Base-by-base conservation (phyloP, 2,113 vertebrate species). In the Phyllostomus discolor region DNA sequence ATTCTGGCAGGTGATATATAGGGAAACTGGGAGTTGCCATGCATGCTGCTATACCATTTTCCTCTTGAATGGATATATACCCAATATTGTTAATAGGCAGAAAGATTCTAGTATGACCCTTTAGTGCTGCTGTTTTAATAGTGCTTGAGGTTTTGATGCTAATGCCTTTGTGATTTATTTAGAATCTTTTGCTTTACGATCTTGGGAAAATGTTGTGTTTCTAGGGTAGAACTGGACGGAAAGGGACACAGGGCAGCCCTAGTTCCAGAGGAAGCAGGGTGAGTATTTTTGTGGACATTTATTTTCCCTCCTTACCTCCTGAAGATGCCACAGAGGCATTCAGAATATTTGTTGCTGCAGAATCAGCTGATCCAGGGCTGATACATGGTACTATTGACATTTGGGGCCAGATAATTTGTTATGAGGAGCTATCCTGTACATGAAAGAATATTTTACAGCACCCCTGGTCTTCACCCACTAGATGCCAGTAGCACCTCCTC, bases 191-290 rank as follows among this genome's bases (percentile, higher is more conserved):
- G 12, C 26, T 54, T 92, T 78, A 50, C 5, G 1, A 90, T 91
- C 67, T 95, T 52, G 78, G 84, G 26, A 1, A 38, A 73, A 1
- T 57, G 26, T 87, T 97, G 9, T 33, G 0, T 86, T 85, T 95
- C 75, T 73, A 98, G 98, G 97, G 97, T 33, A 95, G 80, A 94
- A 52, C 80, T 17, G 97, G 98, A 78, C 69, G 8, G 48, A 79
- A 88, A 28, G 97, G 97, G 14, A 12, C 7, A 5, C 24, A 5
- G 10, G 98, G 98, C 31, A 64, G 7, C 6, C 67, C 84, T 22
- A 93, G 90, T 52, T 48, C 80, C 11, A 0, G 1, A 93, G 96
- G 97, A 88, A 95, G 26, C 16, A 78, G 5, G 15, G 97, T 98
- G 82, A 98, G 98, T 95, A 22, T 76, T 38, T n/a, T 78, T 2